These are phyloP conservation scores for Pachycephala philippinensis DNA, from an alignment of 2,113 vertebrate genomes.

Conservation along the genomic window DNA sequence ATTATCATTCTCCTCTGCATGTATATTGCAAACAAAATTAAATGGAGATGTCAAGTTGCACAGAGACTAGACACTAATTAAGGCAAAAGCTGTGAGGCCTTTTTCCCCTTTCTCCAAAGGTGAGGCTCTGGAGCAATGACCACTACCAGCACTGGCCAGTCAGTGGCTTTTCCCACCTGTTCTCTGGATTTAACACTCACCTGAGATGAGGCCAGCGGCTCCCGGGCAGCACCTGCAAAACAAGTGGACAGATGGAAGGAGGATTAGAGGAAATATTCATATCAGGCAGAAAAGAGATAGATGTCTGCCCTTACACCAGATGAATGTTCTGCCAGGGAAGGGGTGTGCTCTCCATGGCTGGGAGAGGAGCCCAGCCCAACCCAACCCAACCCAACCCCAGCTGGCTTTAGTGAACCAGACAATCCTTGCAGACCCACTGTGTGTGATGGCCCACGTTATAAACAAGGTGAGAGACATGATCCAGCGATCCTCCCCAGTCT, in stretches of 20 bases:
- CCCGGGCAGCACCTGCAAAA: neutral
- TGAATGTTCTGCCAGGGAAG: neutral
- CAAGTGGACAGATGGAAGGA: neutral
- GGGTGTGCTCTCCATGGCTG: neutral
- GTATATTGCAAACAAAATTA: constrained; percentile 67
- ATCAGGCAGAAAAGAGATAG: neutral
- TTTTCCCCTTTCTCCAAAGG: neutral
- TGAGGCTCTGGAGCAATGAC: neutral
- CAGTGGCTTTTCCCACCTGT: neutral
- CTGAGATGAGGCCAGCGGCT: rapidly evolving
- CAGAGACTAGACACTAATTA: constrained; percentile 48
- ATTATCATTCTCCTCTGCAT: constrained; percentile 51
- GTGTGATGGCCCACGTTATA: neutral
- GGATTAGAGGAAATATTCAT: neutral
- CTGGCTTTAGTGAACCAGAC: rapidly evolving
- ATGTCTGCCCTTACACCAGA: neutral
- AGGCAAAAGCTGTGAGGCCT: neutral
- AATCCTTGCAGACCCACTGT: rapidly evolving
- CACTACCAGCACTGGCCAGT: rapidly evolving
- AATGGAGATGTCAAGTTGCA: constrained; percentile 59
- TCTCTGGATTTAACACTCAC: neutral
- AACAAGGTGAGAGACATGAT: neutral
- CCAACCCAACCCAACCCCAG: neutral
- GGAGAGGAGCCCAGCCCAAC: neutral
- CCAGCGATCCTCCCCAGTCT: neutral